Base-by-base conservation (phyloP, 1,140 invertebrate genomes). In the Papilio helenus region DNA sequence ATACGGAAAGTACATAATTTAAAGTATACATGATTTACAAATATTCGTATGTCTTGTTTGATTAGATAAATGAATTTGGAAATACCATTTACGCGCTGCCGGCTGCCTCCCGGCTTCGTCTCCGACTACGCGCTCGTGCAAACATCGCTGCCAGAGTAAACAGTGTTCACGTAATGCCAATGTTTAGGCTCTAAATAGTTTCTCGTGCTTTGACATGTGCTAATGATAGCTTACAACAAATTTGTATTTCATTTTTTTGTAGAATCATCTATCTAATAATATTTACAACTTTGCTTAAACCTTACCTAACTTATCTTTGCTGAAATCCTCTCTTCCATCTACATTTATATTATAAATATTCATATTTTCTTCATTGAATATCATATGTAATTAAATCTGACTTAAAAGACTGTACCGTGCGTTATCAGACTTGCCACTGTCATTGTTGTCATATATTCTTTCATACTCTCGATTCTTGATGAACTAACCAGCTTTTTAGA, bases 61-160 rank as follows among this genome's bases (percentile, higher is more conserved):
- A 14, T 65, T 65, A 34, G 61, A 65, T 29, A 65, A 65, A 65
- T 18, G 29, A 65, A 26, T 29, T 29, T 65, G 61, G 12, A 14
- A 65, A 65, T 65, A 65, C 23, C 23, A 65, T 29, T 29, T 65
- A 10, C 23, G 23, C 23, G 58, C 58, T 26, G 58, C 20, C 20
- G 23, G 20, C 58, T 26, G 44, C 44, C 44, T 46, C 44, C 51
- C 10, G 51, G 51, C 51, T 55, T 55, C 51, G 51, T 55, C 51
- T 61, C 23, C 7, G 58, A 61, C 3, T 61, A 61, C 58, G 23
- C 18, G n/a, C n/a, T 2, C 2, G 12, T 61, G 61, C 12, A 29
- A 65, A 65, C 10, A 65, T 26, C 58, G 58, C 61, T 65, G 61
- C 61, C 61, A 65, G 14, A 65, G 61, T 65, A 65, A 65, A 65